Base-by-base conservation (phyloP, 2,797 vertebrate genomes). In the Ptychadena robeensis region DNA sequence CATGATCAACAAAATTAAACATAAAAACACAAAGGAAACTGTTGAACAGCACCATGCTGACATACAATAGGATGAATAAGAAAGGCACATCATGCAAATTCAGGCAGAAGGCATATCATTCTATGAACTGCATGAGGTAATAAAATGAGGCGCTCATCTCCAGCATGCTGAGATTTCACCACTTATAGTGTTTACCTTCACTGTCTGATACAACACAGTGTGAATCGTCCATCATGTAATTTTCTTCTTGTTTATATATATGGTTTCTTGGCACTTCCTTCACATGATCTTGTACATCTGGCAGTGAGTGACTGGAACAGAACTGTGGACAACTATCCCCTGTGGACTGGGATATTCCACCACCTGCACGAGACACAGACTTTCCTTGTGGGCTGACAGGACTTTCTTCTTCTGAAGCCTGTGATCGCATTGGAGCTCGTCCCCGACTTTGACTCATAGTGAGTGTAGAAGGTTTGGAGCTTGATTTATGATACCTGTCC, bases 131-230 rank as follows among this genome's bases (percentile, higher is more conserved):
- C 66, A 82, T 73, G 34, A 44, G 18, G 79, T 48, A 79, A 48
- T 27, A 73, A 64, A 70, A 75, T 67, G 73, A 68, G 73, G 69
- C 84, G 86, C 0, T 82, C 75, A 87, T 82, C 85, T 85, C 83
- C 57, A 83, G 83, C 91, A 93, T 92, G 92, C 91, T 90, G 89
- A 84, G 89, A 87, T 64, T 79, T 98, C 94, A 97, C 95, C 96
- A 98, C 86, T 92, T 95, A 87, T 87, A 89, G 89, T 90, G 82
- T 92, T 99, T 99, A 99, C 98, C 98, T 99, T 99, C 98, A 22
- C 98, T 99, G 95, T 99, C 98, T 64, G 98, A 99, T 89, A 99
- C 98, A 89, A 98, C 98, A 92, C 97, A 98, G 89, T 99, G 97
- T 92, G 97, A 93, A 92, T 99, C 98, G 82, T 99, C 98, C 90